phyloP scores from a whole-genome alignment of 2,113 vertebrate genomes.

The Archilochus colubris region DNA sequence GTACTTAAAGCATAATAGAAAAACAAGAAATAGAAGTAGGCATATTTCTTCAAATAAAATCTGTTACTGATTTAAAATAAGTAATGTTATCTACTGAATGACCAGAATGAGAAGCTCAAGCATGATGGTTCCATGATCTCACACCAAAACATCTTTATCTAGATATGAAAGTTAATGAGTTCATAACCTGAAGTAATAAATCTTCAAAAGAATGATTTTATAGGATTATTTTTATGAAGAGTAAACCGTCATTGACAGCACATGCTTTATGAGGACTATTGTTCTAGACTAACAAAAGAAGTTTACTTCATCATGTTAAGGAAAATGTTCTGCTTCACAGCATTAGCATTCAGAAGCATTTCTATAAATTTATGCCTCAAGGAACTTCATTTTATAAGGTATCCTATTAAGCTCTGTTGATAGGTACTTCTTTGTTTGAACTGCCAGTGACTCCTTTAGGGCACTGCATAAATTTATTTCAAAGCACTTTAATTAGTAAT shows the following conservation, averaged over 20 bases:
- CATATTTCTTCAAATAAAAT: background rate
- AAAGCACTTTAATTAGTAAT: conserved; percentile 13
- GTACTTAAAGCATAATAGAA: background rate
- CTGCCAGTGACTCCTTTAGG: background rate
- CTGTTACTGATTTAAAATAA: background rate
- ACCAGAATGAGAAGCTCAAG: background rate
- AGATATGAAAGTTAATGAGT: background rate
- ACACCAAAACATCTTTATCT: background rate
- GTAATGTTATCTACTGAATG: background rate
- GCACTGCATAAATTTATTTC: conserved; percentile 29
- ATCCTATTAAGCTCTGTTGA: background rate
- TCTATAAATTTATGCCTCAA: conserved; percentile 1
- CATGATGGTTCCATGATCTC: background rate
- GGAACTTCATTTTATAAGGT: background rate
- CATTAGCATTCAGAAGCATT: background rate
- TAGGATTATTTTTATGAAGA: background rate
- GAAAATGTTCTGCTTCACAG: conserved; percentile 29
- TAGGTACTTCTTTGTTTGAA: background rate
- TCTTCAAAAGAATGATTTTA: background rate
- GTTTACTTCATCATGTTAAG: background rate
- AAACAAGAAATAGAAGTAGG: background rate
- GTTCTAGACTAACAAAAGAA: background rate
- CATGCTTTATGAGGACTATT: background rate
- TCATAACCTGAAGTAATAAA: background rate
- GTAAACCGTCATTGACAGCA: background rate